These are phyloP conservation scores for Xiphorhynchus elegans DNA, from an alignment of 2,113 vertebrate genomes.

Conservation along the genomic window DNA sequence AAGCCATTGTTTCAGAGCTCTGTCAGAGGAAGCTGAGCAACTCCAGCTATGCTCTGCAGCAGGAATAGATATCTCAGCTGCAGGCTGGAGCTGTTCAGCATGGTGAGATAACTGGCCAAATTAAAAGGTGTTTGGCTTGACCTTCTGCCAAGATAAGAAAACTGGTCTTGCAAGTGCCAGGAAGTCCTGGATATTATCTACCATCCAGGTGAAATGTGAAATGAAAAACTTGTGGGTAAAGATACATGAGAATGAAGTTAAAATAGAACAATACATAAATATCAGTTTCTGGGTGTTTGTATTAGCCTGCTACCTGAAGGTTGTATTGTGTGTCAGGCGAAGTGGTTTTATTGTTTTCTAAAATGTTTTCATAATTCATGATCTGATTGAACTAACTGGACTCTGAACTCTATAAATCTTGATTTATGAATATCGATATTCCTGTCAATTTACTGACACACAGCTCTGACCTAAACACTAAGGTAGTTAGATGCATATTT, in stretches of 20 bases:
- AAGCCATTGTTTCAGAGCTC: slow-evolving; percentile 10
- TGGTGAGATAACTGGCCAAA: background rate
- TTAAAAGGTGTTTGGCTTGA: background rate
- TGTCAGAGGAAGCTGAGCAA: slow-evolving; percentile 19
- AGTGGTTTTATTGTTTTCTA: background rate
- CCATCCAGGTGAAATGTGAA: background rate
- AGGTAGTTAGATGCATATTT: background rate
- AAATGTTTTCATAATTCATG: slow-evolving; percentile 53
- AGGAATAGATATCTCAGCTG: background rate
- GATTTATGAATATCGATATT: slow-evolving; percentile 36
- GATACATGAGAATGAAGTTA: background rate
- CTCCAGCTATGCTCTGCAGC: rapidly evolving
- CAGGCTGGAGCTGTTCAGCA: background rate
- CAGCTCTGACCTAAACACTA: background rate
- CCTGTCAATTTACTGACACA: slow-evolving; percentile 44
- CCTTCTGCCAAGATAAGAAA: background rate
- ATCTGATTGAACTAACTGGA: slow-evolving; percentile 4
- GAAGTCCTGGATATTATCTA: background rate
- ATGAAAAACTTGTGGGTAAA: background rate
- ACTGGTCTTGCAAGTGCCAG: background rate
- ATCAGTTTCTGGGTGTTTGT: background rate
- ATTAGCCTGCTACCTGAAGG: background rate
- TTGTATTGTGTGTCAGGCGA: background rate
- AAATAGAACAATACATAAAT: background rate
- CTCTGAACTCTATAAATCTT: slow-evolving; percentile 11